Conservation (phyloP, 2,888 invertebrate genomes). For the Protonemura montana region DNA sequence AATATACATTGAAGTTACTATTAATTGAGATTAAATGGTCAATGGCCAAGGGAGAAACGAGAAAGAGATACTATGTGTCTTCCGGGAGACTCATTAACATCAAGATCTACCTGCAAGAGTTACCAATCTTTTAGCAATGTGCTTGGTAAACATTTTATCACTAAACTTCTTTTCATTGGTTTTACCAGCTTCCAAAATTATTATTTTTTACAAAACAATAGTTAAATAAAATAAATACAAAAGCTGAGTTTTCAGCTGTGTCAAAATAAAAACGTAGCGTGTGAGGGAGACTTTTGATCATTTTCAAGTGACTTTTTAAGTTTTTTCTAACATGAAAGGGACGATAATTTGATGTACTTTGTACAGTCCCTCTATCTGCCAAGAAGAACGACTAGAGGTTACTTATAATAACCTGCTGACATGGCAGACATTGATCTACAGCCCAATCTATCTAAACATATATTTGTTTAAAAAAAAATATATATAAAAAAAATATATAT, state of each 20-base stretch:
- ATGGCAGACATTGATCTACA: not conserved
- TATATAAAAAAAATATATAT: not conserved
- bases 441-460: not conserved
- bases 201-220: not conserved
- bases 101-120: not conserved
- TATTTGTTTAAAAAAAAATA: not conserved
- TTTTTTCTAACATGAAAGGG: not conserved
- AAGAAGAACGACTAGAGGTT: not conserved
- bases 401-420: not conserved
- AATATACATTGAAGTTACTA: not conserved
- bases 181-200: not conserved
- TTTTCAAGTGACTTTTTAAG: not conserved
- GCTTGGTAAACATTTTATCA: not conserved
- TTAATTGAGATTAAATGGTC: slow-evolving; percentile 3
- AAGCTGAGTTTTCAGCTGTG: not conserved
- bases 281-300: not conserved
- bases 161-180: not conserved
- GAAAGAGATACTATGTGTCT: not conserved
- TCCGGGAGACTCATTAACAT: not conserved
- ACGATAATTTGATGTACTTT: not conserved
- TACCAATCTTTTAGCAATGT: not conserved
- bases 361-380: slow-evolving; percentile 7
- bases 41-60: not conserved
- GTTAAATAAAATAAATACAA: not conserved
- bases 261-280: no score